Evolutionary conservation across 2,797 vertebrate species (phyloP).

Genomic region (Acridotheres tristis): DNA sequence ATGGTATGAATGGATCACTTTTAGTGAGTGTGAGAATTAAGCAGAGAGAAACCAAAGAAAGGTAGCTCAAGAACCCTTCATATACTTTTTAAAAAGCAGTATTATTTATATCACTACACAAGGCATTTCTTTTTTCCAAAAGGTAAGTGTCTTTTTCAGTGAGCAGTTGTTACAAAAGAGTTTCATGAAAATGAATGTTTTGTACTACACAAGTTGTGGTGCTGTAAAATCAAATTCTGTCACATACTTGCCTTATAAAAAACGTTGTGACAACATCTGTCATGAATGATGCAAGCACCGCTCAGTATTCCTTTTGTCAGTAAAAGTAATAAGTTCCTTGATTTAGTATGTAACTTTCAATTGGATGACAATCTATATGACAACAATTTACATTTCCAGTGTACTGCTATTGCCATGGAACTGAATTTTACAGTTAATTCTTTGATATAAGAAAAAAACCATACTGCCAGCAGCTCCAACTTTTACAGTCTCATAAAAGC

Average conservation of each 20-base stretch:
- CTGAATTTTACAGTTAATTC: not conserved
- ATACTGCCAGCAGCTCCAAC: not conserved
- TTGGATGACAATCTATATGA: not conserved
- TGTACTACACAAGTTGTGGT: not conserved
- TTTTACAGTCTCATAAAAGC: not conserved
- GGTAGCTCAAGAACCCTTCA: not conserved
- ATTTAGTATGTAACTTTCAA: constrained; percentile 9
- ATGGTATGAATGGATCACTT: constrained; percentile 8
- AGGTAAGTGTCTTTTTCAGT: not conserved
- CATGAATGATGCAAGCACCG: constrained; percentile 20
- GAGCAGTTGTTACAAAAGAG: not conserved
- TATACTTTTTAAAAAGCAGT: not conserved
- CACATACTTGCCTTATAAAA: constrained; percentile 9
- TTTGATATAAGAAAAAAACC: not conserved
- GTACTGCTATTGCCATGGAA: not conserved
- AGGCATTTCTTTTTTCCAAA: not conserved
- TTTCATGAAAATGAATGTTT: constrained; percentile 28
- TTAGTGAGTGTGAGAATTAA: constrained; percentile 30
- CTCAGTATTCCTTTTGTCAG: constrained; percentile 11
- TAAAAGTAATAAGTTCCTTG: constrained; percentile 22
- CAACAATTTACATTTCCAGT: constrained; percentile 35
- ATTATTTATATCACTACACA: not conserved
- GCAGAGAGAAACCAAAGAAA: constrained; percentile 4
- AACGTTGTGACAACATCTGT: constrained; percentile 35
- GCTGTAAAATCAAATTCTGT: constrained; percentile 25